Conservation (phyloP, 2,113 vertebrate genomes). For the Petaurus breviceps region DNA sequence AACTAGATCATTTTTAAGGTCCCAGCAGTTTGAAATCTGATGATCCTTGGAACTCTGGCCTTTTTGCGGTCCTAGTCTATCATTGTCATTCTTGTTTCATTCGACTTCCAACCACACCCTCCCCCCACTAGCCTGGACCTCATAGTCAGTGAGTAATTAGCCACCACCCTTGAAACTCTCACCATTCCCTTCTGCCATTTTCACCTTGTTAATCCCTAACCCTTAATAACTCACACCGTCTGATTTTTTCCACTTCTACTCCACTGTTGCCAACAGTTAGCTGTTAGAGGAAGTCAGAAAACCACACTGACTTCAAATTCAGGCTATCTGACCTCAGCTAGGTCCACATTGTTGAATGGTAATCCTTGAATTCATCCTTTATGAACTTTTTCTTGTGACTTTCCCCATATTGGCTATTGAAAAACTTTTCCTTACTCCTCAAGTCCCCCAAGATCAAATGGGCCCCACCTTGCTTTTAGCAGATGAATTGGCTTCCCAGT, state of each 20-base stretch:
- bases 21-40: not conserved
- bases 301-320: not conserved
- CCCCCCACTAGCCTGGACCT: not conserved
- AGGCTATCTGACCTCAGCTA: not conserved
- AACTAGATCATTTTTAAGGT: not conserved
- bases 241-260: not conserved
- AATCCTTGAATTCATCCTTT: not conserved
- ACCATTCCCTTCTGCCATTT: not conserved
- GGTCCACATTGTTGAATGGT: not conserved
- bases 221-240: not conserved
- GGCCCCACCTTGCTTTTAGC: not conserved
- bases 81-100: not conserved
- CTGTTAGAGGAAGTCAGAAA: not conserved
- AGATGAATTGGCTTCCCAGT: not conserved
- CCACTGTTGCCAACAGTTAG: not conserved
- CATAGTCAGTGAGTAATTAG: not conserved
- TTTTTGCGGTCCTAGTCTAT: not conserved
- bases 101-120: not conserved
- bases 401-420: not conserved
- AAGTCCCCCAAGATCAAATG: not conserved
- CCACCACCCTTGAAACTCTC: not conserved
- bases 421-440: not conserved
- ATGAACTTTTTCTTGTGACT: not conserved
- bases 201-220: not conserved
- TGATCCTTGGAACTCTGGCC: not conserved